Percentiles rank a stretch among this genome's conserved stretches.
Evolutionary conservation across 2,113 vertebrate genomes (phyloP).

Genomic region (Microtus montanus): DNA sequence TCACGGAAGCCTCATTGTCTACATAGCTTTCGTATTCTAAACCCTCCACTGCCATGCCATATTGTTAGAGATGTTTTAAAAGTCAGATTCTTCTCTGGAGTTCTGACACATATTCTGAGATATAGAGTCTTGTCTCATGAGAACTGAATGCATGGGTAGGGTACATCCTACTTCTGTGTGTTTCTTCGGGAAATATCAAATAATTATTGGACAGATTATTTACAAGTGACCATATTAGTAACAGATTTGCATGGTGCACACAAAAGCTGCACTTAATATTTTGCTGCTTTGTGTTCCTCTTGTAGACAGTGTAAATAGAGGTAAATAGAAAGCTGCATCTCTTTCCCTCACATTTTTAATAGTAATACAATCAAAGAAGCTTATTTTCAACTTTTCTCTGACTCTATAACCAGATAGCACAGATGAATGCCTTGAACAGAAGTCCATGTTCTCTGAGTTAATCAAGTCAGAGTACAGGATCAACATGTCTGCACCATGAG

Average conservation of each 20-base stretch:
- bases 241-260: background rate
- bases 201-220: background rate
- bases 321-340: background rate
- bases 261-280: background rate
- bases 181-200: background rate
- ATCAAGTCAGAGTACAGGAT: background rate
- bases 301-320: background rate
- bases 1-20: background rate
- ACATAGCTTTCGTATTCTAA: background rate
- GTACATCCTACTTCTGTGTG: background rate
- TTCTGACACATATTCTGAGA: background rate
- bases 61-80: background rate
- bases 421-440: background rate
- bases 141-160: background rate
- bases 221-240: background rate
- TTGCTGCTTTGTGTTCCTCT: background rate
- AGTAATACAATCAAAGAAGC: background rate
- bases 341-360: background rate
- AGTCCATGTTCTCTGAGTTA: background rate
- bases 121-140: background rate
- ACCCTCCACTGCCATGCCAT: background rate
- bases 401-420: background rate
- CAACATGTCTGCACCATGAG: background rate
- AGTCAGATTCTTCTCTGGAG: background rate
- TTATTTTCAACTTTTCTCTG: background rate